Conservation (phyloP, 2,888 invertebrate species). For the Tetranychus truncatus region DNA sequence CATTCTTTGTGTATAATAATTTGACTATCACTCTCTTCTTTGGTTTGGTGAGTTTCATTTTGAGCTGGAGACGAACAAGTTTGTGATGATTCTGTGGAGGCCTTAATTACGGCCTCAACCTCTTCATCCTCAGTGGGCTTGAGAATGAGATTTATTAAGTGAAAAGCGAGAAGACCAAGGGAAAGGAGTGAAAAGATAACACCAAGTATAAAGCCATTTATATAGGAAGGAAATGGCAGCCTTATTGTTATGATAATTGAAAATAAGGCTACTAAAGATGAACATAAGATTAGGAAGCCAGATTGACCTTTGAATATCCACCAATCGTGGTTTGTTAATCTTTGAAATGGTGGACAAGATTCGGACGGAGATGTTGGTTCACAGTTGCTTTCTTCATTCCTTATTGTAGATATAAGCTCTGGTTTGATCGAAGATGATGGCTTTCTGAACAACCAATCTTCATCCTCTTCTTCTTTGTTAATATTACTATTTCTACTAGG, state of each 20-base stretch:
- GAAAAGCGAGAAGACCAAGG: conserved; percentile 15
- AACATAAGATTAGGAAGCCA: conserved; percentile 12
- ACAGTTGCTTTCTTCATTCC: neutral
- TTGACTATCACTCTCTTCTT: neutral
- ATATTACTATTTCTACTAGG: neutral
- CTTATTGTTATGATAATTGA: conserved; percentile 14
- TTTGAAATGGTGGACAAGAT: neutral
- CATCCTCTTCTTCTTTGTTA: neutral
- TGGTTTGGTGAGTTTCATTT: neutral
- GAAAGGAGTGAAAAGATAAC: conserved; percentile 15
- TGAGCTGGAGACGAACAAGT: neutral
- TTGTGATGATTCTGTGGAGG: neutral
- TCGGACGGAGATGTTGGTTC: conserved; percentile 6
- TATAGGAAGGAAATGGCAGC: conserved; percentile 18
- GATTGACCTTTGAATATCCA: neutral
- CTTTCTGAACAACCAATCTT: neutral
- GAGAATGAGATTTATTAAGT: neutral
- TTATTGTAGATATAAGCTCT: neutral
- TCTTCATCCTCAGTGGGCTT: neutral
- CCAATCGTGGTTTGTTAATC: neutral
- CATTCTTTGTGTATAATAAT: conserved; percentile 15
- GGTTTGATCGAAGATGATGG: neutral
- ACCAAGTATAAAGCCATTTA: conserved; percentile 21
- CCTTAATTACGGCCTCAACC: neutral
- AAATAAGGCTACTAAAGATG: conserved; percentile 12